These are phyloP conservation scores for Myanophis thanlyinensis DNA, from an alignment of 2,113 vertebrate species.

Conservation along the genomic window DNA sequence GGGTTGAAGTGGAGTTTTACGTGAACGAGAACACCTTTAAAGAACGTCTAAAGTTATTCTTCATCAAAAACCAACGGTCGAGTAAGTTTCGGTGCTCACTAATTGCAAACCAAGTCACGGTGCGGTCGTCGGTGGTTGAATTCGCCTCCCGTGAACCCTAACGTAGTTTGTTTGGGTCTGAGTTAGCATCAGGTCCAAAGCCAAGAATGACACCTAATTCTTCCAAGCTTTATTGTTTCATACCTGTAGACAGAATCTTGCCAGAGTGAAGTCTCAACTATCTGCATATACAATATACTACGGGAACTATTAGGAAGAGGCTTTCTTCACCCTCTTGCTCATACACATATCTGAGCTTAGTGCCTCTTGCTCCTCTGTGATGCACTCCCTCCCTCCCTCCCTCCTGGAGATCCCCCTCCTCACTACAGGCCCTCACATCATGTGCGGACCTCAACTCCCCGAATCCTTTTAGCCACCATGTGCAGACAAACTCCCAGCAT, in stretches of 20 bases:
- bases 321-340: too few relatives aligned
- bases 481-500: too few relatives aligned
- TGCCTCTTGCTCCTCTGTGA: too few relatives aligned
- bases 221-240: not conserved
- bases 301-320: too few relatives aligned
- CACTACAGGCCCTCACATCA: too few relatives aligned
- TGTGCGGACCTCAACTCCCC: too few relatives aligned
- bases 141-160: not conserved
- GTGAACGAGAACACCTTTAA: conserved; percentile 99
- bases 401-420: too few relatives aligned
- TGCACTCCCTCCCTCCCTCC: too few relatives aligned
- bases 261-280: not conserved
- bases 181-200: not conserved
- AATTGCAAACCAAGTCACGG: not conserved
- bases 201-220: not conserved
- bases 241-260: not conserved
- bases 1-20: conserved; percentile 99
- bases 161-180: not conserved
- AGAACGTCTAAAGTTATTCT: conserved; percentile 97
- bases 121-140: not conserved
- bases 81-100: conserved; percentile 78
- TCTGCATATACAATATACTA: too few relatives aligned
- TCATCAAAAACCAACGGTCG: conserved; percentile 99
- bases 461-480: too few relatives aligned
- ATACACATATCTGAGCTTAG: too few relatives aligned